Conservation (phyloP, 2,888 invertebrate species). For the Apodemia zela region DNA sequence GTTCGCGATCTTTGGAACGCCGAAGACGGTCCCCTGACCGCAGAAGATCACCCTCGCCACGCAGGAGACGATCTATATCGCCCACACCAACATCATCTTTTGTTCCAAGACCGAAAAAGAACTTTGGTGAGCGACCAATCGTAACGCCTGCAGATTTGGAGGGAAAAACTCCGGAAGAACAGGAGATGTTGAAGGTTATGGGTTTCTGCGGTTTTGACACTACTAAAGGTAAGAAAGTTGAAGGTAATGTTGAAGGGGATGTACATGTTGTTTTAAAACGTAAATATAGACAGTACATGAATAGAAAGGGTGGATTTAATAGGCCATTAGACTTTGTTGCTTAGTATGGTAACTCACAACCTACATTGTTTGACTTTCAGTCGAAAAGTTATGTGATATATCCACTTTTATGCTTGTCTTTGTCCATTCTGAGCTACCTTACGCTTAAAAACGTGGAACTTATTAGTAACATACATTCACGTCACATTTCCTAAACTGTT, state of each 20-base stretch:
- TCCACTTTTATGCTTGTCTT: conserved; percentile 36
- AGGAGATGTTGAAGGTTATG: conserved; percentile 97
- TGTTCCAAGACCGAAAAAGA: conserved; percentile 57
- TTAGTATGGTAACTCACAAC: conserved; percentile 55
- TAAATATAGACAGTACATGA: conserved; percentile 99
- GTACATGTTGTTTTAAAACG: conserved; percentile 97
- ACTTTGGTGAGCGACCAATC: conserved; percentile 81
- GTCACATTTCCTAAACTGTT: neutral
- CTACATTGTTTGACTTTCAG: conserved; percentile 25
- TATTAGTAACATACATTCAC: neutral
- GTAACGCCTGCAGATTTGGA: conserved; percentile 91
- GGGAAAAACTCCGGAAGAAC: conserved; percentile 94
- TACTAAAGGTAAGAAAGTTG: conserved; percentile 97
- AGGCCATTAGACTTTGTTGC: conserved; percentile 98
- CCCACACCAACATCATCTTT: conserved; percentile 62
- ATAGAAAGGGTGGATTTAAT: conserved; percentile 99
- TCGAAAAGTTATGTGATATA: conserved; percentile 35
- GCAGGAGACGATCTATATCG: conserved; percentile 57
- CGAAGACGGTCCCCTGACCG: conserved; percentile 69
- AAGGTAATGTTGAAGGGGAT: conserved; percentile 95
- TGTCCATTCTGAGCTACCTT: conserved; percentile 34
- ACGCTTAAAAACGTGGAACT: neutral
- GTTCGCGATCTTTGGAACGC: conserved; percentile 66
- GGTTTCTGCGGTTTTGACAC: conserved; percentile 98
- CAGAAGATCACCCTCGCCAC: conserved; percentile 44